phyloP scores from a whole-genome alignment of 2,797 vertebrate species.

The Xerus rutilus region DNA sequence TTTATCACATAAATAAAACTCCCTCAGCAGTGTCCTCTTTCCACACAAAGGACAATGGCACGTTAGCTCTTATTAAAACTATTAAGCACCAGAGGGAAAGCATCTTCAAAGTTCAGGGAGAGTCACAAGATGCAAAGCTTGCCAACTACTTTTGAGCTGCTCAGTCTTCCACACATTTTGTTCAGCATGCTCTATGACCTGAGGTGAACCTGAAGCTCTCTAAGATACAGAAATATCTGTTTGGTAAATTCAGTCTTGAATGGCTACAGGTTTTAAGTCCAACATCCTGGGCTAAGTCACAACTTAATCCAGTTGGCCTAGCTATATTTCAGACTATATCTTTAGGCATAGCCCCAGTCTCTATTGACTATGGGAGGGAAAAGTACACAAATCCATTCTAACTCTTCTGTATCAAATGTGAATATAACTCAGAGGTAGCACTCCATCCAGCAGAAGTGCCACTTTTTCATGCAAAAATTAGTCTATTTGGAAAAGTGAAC shows the following conservation, averaged over 20 bases:
- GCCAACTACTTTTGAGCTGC: slow-evolving; percentile 73
- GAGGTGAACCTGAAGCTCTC: slow-evolving; percentile 57
- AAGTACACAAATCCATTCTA: background rate
- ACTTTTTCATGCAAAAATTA: slow-evolving; percentile 38
- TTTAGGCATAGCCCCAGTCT: background rate
- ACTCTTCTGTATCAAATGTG: slow-evolving; percentile 39
- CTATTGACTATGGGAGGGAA: background rate
- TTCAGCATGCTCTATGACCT: slow-evolving; percentile 50
- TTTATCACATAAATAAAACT: slow-evolving; percentile 82
- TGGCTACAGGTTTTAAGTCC: background rate
- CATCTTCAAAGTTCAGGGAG: slow-evolving; percentile 80
- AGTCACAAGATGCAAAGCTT: slow-evolving; percentile 79
- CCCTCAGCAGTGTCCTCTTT: slow-evolving; percentile 79
- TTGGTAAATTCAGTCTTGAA: slow-evolving; percentile 60
- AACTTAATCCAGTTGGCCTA: background rate
- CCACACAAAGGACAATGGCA: slow-evolving; percentile 80
- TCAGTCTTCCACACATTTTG: slow-evolving; percentile 62
- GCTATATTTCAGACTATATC: slow-evolving; percentile 32
- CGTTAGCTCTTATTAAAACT: slow-evolving; percentile 81
- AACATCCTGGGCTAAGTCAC: background rate
- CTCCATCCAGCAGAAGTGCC: background rate
- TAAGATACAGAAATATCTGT: slow-evolving; percentile 41
- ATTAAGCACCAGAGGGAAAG: slow-evolving; percentile 79
- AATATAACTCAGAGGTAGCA: slow-evolving; percentile 33
- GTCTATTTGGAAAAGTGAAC: slow-evolving; percentile 15